phyloP scores from a whole-genome alignment of 2,797 vertebrate species.

The Acestrorhynchus altus region DNA sequence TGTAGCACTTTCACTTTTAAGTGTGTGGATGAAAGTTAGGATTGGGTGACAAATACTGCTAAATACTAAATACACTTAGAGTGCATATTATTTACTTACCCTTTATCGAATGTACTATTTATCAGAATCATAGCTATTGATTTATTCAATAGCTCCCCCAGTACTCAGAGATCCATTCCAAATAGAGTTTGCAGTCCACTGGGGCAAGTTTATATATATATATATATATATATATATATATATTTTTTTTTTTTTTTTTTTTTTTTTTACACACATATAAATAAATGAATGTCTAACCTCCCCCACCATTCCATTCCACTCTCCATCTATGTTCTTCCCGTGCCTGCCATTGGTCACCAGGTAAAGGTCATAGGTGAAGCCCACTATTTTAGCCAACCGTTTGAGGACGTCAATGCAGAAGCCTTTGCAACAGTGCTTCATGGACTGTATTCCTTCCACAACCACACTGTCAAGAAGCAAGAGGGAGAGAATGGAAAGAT shows the following conservation, averaged over 20 bases:
- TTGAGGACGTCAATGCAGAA: conserved; percentile 97
- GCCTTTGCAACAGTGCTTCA: conserved; percentile 95
- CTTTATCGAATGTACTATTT: no score
- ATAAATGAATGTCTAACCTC: conserved; percentile 78
- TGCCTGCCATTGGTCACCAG: conserved; percentile 94
- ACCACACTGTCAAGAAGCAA: conserved; percentile 59
- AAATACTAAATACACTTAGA: no score
- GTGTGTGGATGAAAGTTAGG: no score
- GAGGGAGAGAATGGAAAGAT: conserved; percentile 12
- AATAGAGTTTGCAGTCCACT: neutral
- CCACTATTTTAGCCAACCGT: conserved; percentile 88
- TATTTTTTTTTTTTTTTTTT: no score
- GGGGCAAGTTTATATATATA: neutral
- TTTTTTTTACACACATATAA: no score
- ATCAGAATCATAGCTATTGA: no score
- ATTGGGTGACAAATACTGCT: no score
- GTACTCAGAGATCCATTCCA: neutral
- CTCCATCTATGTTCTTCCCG: conserved; percentile 92
- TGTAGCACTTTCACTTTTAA: no score
- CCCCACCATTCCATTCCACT: conserved; percentile 97
- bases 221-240: no score
- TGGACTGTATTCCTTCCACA: conserved; percentile 73
- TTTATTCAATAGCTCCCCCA: no score
- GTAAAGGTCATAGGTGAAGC: conserved; percentile 96
- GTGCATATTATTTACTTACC: no score